Percentiles rank a stretch among this genome's conserved stretches.
phyloP scores from a whole-genome alignment of 2,113 vertebrate genomes.

The Aix galericulata region DNA sequence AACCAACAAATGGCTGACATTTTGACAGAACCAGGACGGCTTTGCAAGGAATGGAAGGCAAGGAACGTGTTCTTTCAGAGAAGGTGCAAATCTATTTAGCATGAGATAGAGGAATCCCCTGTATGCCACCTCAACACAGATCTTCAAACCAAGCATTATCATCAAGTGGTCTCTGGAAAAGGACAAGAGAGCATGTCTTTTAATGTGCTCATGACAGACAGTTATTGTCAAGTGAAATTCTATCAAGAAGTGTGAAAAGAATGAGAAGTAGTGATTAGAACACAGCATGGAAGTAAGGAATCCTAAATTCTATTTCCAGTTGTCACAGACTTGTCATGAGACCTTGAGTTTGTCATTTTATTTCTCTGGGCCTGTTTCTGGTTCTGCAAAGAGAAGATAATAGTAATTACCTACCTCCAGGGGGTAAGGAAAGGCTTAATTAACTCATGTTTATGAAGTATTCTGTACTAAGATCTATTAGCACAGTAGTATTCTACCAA shows the following conservation, averaged over 20 bases:
- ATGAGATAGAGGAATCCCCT: neutral
- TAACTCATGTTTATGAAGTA: conserved; percentile 55
- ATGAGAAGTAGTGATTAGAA: conserved; percentile 13
- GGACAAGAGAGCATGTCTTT: neutral
- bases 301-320: conserved; percentile 54
- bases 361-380: conserved; percentile 38
- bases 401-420: conserved; percentile 63
- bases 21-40: conserved; percentile 7
- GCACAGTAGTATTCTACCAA: neutral
- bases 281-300: neutral
- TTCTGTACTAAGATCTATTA: conserved; percentile 14
- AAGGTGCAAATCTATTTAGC: neutral
- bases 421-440: conserved; percentile 63
- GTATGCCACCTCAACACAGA: neutral
- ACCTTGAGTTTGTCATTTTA: conserved; percentile 1
- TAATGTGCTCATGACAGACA: neutral
- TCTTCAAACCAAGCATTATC: neutral
- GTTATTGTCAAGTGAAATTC: conserved; percentile 13
- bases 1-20: neutral
- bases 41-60: neutral
- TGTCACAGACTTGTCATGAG: conserved; percentile 54
- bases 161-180: neutral
- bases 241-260: conserved; percentile 8
- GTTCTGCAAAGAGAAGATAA: conserved; percentile 53
- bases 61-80: neutral